A percentile compares a stretch with the other conserved stretches of the same genome.
These are phyloP conservation scores for Melipona bicolor DNA, from an alignment of 2,888 invertebrate genomes.

Conservation along the genomic window DNA sequence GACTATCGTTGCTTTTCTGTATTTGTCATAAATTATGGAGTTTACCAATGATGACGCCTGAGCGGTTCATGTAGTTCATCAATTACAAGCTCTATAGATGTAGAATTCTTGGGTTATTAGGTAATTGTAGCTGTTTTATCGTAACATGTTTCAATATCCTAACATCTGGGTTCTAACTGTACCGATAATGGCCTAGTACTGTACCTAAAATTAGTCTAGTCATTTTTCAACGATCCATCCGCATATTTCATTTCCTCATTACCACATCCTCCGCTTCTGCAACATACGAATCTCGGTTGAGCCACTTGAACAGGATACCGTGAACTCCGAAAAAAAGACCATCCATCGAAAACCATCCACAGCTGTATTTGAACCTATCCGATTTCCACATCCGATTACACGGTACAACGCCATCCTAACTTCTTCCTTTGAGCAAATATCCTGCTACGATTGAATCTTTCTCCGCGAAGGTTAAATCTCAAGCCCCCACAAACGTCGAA, in stretches of 20 bases:
- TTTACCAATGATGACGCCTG: too few species aligned
- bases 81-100: too few species aligned
- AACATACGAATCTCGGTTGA: background rate
- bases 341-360: slow-evolving; percentile 66
- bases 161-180: background rate
- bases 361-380: slow-evolving; percentile 81
- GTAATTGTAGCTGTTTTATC: background rate
- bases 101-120: background rate
- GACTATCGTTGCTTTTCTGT: too few species aligned
- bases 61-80: too few species aligned
- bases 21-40: too few species aligned
- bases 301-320: background rate
- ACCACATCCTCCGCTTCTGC: background rate
- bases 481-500: background rate
- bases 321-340: background rate
- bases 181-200: background rate
- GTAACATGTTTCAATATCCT: background rate
- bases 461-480: background rate
- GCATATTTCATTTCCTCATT: background rate
- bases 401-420: slow-evolving; percentile 74
- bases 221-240: background rate
- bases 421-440: slow-evolving; percentile 42
- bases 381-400: slow-evolving; percentile 79
- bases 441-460: slow-evolving; percentile 10
- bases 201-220: background rate